A percentile compares a stretch with the other conserved stretches of the same genome.
Evolutionary conservation across 2,797 vertebrate genomes (phyloP).

Genomic region (Tokudaia tokunoshimensis): DNA sequence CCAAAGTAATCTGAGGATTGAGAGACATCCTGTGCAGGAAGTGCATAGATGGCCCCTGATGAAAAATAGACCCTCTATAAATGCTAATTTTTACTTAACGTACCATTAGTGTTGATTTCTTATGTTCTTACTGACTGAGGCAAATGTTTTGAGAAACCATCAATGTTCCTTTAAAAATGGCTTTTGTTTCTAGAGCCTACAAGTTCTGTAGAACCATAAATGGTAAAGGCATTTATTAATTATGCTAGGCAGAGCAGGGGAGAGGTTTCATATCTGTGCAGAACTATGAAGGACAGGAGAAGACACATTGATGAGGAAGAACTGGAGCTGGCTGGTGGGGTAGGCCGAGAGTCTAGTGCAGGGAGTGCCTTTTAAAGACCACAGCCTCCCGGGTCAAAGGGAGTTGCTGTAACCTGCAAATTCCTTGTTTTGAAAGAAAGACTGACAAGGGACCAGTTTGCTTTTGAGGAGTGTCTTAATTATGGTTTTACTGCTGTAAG

Average conservation of each 20-base stretch:
- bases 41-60: neutral
- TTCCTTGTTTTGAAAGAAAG: neutral
- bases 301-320: neutral
- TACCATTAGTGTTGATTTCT: neutral
- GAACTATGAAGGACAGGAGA: neutral
- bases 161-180: neutral
- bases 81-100: neutral
- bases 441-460: neutral
- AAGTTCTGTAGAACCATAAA: neutral
- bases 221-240: neutral
- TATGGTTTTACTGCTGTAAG: neutral
- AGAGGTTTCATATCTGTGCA: neutral
- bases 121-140: neutral
- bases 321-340: neutral
- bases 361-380: neutral
- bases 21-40: neutral
- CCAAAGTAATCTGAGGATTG: neutral
- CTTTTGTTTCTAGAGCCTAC: constrained; percentile 12
- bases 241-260: neutral
- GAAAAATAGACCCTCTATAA: neutral
- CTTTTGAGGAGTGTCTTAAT: neutral
- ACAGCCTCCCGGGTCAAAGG: neutral
- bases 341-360: neutral
- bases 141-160: constrained; percentile 40
- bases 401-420: neutral